Conservation (phyloP, 1,140 invertebrate genomes). For the Heliconius himera region DNA sequence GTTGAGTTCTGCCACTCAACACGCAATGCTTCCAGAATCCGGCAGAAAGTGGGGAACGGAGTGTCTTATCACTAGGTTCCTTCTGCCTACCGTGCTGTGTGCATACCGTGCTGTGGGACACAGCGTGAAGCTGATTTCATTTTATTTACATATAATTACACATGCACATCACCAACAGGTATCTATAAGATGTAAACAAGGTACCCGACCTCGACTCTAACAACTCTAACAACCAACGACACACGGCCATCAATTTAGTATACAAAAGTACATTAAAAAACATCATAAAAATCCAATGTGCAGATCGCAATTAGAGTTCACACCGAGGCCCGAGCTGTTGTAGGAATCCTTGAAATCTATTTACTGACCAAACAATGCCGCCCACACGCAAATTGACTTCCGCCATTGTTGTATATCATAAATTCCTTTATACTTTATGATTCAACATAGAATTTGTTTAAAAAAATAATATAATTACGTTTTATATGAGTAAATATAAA, state of each 20-base stretch:
- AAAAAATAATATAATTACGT: not conserved
- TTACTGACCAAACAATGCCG: conserved; percentile 29
- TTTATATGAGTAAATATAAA: too few relatives aligned
- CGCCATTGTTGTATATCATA: conserved; percentile 25
- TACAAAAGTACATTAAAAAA: conserved; percentile 2
- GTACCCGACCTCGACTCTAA: not conserved
- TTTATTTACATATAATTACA: too few relatives aligned
- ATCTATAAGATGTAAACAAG: not conserved
- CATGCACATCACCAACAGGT: not conserved
- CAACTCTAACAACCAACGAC: not conserved
- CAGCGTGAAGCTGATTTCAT: too few relatives aligned
- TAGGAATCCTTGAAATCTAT: conserved; percentile 36
- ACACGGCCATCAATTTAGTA: not conserved
- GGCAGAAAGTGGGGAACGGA: too few relatives aligned
- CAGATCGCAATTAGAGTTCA: conserved; percentile 2
- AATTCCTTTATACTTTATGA: conserved; percentile 4
- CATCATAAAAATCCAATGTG: not conserved
- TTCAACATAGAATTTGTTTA: conserved; percentile 16
- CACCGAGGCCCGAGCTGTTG: not conserved
- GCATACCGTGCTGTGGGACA: too few relatives aligned
- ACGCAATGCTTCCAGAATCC: too few relatives aligned
- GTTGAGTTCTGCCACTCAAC: too few relatives aligned
- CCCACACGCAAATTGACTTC: conserved; percentile 24
- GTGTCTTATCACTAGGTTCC: too few relatives aligned
- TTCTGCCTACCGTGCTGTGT: too few relatives aligned